Evolutionary conservation across 2,888 invertebrate genomes (phyloP), one percentile per base, ranked within the genome.

Genomic region (Neria commutata): DNA sequence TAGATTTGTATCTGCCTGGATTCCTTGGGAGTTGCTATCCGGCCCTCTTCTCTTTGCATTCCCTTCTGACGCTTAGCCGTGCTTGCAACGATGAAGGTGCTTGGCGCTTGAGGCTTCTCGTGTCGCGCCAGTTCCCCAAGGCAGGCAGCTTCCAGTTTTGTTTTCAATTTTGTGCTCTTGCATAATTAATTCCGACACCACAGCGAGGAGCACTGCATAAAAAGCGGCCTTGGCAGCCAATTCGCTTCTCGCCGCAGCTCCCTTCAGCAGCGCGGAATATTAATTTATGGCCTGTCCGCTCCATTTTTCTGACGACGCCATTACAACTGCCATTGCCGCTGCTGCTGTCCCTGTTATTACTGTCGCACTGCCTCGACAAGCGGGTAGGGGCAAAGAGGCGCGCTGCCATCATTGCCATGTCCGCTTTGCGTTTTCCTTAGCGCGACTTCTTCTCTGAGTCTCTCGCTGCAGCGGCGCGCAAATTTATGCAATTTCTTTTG

Each of bases 1-100:
- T 66, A 73, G 75, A 75, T 75, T 60, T 60, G 48, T 5, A 37
- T 37, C 37, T 14, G 37, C 11, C 4, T 37, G 6, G n/a, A 37
- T 14, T 11, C n/a, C n/a, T 37, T 37, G 14, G 37, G 8, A 19
- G 4, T 42, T 42, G 42, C 10, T 19, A 19, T 19, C 21, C 5
- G 19, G 19, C 8, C 21, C 21, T 5, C 5, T 5, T 42, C n/a
- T 10, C 8, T 5, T 42, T 42, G 17, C 6, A 4, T n/a, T 37
- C n/a, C n/a, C n/a, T n/a, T n/a, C n/a, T n/a, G n/a, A n/a, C n/a
- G n/a, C n/a, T n/a, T n/a, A n/a, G n/a, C n/a, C n/a, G n/a, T n/a
- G n/a, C n/a, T n/a, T n/a, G n/a, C n/a, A n/a, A n/a, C n/a, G n/a
- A n/a, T n/a, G n/a, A n/a, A 37, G 37, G 37, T 37, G 37, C 11